Evolutionary conservation across 1,140 invertebrate species (phyloP), one percentile per base, ranked within the genome.

Genomic region (Phenacoccus solenopsis): DNA sequence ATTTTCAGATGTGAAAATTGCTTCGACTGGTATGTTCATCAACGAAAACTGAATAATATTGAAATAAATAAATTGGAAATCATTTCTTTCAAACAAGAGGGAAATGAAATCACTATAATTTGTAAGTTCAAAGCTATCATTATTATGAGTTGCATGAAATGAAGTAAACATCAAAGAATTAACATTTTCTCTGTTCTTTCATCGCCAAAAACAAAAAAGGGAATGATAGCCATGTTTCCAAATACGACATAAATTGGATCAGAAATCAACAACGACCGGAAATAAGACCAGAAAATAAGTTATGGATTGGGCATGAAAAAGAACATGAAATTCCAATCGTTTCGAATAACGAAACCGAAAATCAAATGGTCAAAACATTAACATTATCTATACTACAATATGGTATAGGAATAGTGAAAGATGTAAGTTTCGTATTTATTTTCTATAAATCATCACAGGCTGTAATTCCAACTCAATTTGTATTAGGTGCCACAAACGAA

Each of bases 401-500:
- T 68, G 73, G 73, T 12, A 28, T 73, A 25, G 71, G 68, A 22
- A 61, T 73, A 67, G 64, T 72, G 28, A 72, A 32, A 27, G 28
- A 72, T 72, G 73, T 64, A 70, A 72, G 72, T n/a, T n/a, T n/a
- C n/a, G n/a, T n/a, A n/a, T n/a, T n/a, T n/a, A n/a, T n/a, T n/a
- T n/a, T n/a, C n/a, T n/a, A n/a, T n/a, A n/a, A n/a, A n/a, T n/a
- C n/a, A n/a, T n/a, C n/a, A n/a, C n/a, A n/a, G n/a, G n/a, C n/a
- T n/a, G n/a, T n/a, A n/a, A n/a, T n/a, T n/a, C n/a, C n/a, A n/a
- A n/a, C n/a, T n/a, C n/a, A n/a, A n/a, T n/a, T n/a, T n/a, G n/a
- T n/a, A n/a, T 13, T 70, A 84, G 82, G 82, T 84, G 5, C 76
- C 78, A 9, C 75, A 78, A 57, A 79, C 76, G n/a, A n/a, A 81